Conservation (phyloP, 2,888 invertebrate genomes). For the Thereva unica region DNA sequence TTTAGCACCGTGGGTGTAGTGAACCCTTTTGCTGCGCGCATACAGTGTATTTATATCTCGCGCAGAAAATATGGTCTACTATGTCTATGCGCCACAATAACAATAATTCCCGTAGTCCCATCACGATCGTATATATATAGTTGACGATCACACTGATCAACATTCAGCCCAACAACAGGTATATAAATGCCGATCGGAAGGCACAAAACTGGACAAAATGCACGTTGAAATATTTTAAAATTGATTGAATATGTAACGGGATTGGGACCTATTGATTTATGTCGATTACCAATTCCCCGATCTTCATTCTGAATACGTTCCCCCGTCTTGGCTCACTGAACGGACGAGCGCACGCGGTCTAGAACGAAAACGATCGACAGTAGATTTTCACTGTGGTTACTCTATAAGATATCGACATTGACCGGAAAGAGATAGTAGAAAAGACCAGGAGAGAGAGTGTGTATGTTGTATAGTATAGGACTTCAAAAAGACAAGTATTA, state of each 20-base stretch:
- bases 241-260: constrained; percentile 42
- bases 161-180: neutral
- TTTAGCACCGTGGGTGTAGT: constrained; percentile 23
- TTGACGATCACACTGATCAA: constrained; percentile 10
- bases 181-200: neutral
- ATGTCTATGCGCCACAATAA: constrained; percentile 2
- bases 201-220: constrained; percentile 9
- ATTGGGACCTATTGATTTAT: constrained; percentile 36
- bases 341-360: no score
- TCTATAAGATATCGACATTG: neutral
- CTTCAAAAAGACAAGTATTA: constrained; percentile 37
- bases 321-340: neutral
- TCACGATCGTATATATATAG: constrained; percentile 7
- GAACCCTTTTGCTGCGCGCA: constrained; percentile 8
- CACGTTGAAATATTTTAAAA: constrained; percentile 38
- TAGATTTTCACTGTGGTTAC: no score
- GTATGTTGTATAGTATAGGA: constrained; percentile 3
- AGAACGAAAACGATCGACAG: no score
- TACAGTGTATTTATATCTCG: no score
- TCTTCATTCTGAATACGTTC: constrained; percentile 2
- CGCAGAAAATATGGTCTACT: constrained; percentile 19
- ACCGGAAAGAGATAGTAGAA: neutral
- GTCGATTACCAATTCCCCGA: constrained; percentile 34
- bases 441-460: neutral
- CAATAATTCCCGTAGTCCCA: constrained; percentile 28